Base-by-base conservation (phyloP, 1,140 invertebrate genomes). In the Cephus cinctus region DNA sequence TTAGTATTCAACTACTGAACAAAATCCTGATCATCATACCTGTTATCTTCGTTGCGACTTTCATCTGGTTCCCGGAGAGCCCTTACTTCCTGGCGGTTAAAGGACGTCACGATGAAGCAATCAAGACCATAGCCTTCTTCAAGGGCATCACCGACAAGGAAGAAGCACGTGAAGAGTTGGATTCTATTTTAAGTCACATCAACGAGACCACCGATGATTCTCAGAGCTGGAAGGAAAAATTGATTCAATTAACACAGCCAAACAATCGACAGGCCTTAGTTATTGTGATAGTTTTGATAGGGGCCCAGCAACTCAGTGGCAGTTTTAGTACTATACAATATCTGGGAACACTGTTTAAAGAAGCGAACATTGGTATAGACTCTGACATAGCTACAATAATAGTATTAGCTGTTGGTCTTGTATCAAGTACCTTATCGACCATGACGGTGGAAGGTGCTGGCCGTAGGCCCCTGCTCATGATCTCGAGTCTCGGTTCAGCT, bases 261-360 rank as follows among this genome's bases (percentile, higher is more conserved):
- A 82, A 76, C 6, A 86, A 88, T 62, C 73, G 81, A 23, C 82
- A 79, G 48, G 86, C 85, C 1, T 68, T 92, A 5, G 67, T 83
- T 2, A 86, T 91, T 30, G 77, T 86, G 14, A 59, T 88, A 25
- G 80, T 81, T 4, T 73, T 92, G 34, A 85, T 89, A 51, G 73
- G 85, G 1, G 84, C 88, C 3, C 90, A 92, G 62, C 87, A 91
- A 59, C 77, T 90, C 18, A 88, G 84, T 43, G 87, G 89, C 0
- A 89, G 87, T 38, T 89, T 88, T 46, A 87, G 86, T 2, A 83
- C 91, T 6, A 88, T 88, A 68, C 85, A 88, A 21, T 91, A 90
- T 55, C 77, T 88, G 0, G 83, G 87, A 30, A 79, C 80, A 12
- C 86, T 93, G 48, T 88, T 93, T 56, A 76, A 81, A 5, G 67